These are phyloP conservation scores for Anthrax anthrax DNA, from an alignment of 2,888 invertebrate genomes.

Conservation along the genomic window DNA sequence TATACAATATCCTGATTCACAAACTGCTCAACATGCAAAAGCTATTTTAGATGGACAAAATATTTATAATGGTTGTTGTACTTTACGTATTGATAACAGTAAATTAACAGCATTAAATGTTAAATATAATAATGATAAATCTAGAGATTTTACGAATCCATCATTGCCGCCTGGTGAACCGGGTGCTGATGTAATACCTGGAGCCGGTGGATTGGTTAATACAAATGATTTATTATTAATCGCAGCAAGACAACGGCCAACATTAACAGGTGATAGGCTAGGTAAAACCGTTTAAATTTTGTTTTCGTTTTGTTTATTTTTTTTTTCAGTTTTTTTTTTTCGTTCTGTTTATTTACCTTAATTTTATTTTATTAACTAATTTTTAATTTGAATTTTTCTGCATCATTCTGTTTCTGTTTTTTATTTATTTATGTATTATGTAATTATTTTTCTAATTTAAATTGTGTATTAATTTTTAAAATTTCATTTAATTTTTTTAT, in stretches of 20 bases:
- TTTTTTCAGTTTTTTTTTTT: constrained; percentile 9
- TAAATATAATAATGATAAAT: constrained; percentile 99
- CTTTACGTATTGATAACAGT: constrained; percentile 96
- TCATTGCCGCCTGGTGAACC: constrained; percentile 89
- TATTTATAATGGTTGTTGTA: constrained; percentile 99
- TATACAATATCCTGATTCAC: constrained; percentile 95
- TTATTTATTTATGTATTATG: no score
- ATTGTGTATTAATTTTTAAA: no score
- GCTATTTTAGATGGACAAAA: constrained; percentile 94
- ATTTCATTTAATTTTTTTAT: no score
- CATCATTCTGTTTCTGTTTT: no score
- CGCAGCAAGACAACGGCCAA: constrained; percentile 34
- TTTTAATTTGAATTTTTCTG: not conserved
- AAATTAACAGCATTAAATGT: constrained; percentile 97
- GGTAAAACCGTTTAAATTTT: constrained; percentile 26
- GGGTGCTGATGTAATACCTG: constrained; percentile 43
- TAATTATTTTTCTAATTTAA: no score
- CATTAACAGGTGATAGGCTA: constrained; percentile 37
- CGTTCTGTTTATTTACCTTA: not conserved
- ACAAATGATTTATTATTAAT: constrained; percentile 40
- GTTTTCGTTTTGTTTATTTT: constrained; percentile 6
- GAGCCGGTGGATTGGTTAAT: constrained; percentile 39
- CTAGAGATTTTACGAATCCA: constrained; percentile 97
- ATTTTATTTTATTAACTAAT: not conserved
- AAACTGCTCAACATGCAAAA: constrained; percentile 95